A percentile compares a stretch with the other conserved stretches of the same genome.
Conservation (phyloP, 2,797 vertebrate genomes). For the Micropoecilia bifurca region DNA sequence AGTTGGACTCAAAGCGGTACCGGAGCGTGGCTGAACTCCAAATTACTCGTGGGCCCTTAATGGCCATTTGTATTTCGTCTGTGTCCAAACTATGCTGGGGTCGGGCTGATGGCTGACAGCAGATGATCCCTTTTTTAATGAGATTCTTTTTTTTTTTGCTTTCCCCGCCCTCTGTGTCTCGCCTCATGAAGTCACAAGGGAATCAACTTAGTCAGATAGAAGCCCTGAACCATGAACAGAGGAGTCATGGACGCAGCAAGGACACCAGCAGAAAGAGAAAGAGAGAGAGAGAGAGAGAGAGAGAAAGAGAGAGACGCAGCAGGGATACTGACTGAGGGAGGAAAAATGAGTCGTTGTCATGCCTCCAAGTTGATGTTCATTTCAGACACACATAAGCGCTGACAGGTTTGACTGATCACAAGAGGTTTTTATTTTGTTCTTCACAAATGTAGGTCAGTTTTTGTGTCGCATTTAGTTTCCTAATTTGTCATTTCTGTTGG, state of each 20-base stretch:
- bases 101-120: conserved; percentile 50
- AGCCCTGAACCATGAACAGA: conserved; percentile 73
- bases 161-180: conserved; percentile 30
- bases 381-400: conserved; percentile 27
- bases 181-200: conserved; percentile 67
- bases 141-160: conserved; percentile 44
- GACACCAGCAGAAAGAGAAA: conserved; percentile 45
- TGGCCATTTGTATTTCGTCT: conserved; percentile 58
- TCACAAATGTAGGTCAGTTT: conserved; percentile 7
- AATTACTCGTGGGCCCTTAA: conserved; percentile 45
- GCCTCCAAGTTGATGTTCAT: conserved; percentile 25
- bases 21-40: conserved; percentile 42
- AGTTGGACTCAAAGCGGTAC: conserved; percentile 3
- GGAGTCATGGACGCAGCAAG: conserved; percentile 54
- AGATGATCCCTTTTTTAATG: conserved; percentile 76
- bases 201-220: conserved; percentile 67
- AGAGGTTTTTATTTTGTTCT: background rate
- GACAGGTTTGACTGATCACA: conserved; percentile 1
- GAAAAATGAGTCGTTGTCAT: conserved; percentile 34
- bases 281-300: conserved; percentile 35
- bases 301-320: background rate
- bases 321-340: conserved; percentile 1
- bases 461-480: background rate
- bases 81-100: conserved; percentile 52
- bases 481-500: background rate